These are phyloP conservation scores for Coecobrya sp. DNA, from an alignment of 2,888 invertebrate genomes.

Conservation along the genomic window DNA sequence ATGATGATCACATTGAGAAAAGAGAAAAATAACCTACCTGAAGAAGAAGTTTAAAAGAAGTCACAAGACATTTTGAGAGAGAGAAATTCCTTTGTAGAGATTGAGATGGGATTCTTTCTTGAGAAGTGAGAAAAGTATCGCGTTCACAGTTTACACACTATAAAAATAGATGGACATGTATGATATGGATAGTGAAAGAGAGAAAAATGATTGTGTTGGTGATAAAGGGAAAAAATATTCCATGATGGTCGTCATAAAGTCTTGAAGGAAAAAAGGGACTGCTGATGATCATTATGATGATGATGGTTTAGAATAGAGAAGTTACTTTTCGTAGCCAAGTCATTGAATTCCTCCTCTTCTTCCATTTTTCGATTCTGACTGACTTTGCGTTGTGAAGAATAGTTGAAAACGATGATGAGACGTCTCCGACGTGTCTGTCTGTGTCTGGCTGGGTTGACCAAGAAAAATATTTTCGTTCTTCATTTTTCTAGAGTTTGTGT, in stretches of 20 bases:
- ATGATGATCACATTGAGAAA: too few relatives aligned
- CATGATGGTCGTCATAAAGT: constrained; percentile 26
- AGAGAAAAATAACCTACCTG: constrained; percentile 4
- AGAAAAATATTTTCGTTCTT: constrained; percentile 18
- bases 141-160: constrained; percentile 46
- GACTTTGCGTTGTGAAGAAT: constrained; percentile 12
- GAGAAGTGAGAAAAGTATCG: constrained; percentile 68
- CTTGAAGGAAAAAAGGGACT: constrained; percentile 26
- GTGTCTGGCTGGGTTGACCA: background rate
- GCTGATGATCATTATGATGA: constrained; percentile 49
- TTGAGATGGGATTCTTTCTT: background rate
- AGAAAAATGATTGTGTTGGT: constrained; percentile 35
- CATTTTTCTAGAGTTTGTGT: background rate
- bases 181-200: constrained; percentile 46
- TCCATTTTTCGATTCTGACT: background rate
- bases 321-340: constrained; percentile 9
- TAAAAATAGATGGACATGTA: constrained; percentile 54
- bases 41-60: constrained; percentile 68
- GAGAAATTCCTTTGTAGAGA: background rate
- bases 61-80: constrained; percentile 60
- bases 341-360: background rate
- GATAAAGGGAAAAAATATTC: constrained; percentile 40
- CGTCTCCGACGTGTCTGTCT: constrained; percentile 60
- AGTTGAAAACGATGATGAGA: constrained; percentile 1
- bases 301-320: constrained; percentile 18